Base-by-base conservation (phyloP, 2,113 vertebrate genomes). In the Enhydra lutris region DNA sequence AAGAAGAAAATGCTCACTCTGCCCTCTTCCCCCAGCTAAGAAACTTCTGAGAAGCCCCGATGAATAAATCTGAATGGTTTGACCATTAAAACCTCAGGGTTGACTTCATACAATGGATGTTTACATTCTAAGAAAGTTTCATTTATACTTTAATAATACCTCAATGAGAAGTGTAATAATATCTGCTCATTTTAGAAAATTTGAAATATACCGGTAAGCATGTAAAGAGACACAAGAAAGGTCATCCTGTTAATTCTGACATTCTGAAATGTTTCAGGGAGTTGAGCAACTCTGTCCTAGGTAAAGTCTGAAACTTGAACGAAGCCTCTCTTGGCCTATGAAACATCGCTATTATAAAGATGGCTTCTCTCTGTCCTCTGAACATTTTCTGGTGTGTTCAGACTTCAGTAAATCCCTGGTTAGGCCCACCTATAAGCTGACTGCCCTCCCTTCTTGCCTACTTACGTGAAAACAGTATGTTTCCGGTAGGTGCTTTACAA, bases 1-100 rank as follows among this genome's bases (percentile, higher is more conserved):
- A 24, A 36, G 11, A 63, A 31, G 7, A 63, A 4, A 45, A 20
- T 1, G 3, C n/a, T 4, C 1, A 23, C 3, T 2, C 12, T 13
- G 4, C 31, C 61, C 42, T 90, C 34, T 26, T 67, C 29, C 45
- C 36, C 36, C 57, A 79, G 29, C 23, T 59, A 6, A 85, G 42
- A 24, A 73, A 15, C 71, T 8, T 8, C 63, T 0, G 1, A 74
- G 74, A 21, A 71, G 9, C 14, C 31, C 13, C 0, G 1, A 6
- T 31, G 14, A 45, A 31, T 55, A 42, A 92, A 14, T 8, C 20
- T 57, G 21, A 86, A 82, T 11, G 39, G 23, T 65, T 39, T 94
- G 39, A 26, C n/a, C 34, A 45, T 52, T 76, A 78, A 76, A 92
- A 82, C 39, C 23, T 78, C 6, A 52, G 20, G 7, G 6, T 9